Conservation (phyloP, 2,888 invertebrate species). For the Pyrrhia umbra region DNA sequence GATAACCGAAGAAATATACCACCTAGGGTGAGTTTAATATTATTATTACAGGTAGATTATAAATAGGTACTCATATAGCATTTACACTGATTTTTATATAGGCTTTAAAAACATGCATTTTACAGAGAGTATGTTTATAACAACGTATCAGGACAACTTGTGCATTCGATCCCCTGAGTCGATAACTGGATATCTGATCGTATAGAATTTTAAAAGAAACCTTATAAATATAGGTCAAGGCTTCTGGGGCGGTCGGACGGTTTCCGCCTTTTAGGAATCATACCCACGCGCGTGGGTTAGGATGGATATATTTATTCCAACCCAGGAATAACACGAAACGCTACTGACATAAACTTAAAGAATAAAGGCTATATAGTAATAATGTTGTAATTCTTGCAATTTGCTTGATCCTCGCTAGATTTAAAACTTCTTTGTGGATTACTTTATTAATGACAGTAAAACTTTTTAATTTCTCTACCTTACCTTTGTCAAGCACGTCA, state of each 20-base stretch:
- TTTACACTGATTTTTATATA: background rate
- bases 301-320: background rate
- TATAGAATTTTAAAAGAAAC: slow-evolving; percentile 5
- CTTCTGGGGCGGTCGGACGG: background rate
- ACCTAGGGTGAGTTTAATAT: slow-evolving; percentile 75
- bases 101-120: background rate
- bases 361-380: background rate
- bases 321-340: background rate
- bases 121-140: no score
- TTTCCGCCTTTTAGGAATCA: background rate
- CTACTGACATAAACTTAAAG: background rate
- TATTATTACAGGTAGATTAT: background rate
- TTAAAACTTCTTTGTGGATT: slow-evolving; percentile 18
- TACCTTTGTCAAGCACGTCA: slow-evolving; percentile 39
- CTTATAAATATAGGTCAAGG: slow-evolving; percentile 10
- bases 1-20: slow-evolving; percentile 77
- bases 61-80: background rate
- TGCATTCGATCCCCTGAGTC: background rate
- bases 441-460: background rate
- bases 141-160: background rate
- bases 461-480: slow-evolving; percentile 24
- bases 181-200: background rate
- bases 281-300: background rate
- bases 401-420: background rate
- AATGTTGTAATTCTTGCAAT: background rate